phyloP scores from a whole-genome alignment of 2,113 vertebrate genomes.

The Calonectris borealis region DNA sequence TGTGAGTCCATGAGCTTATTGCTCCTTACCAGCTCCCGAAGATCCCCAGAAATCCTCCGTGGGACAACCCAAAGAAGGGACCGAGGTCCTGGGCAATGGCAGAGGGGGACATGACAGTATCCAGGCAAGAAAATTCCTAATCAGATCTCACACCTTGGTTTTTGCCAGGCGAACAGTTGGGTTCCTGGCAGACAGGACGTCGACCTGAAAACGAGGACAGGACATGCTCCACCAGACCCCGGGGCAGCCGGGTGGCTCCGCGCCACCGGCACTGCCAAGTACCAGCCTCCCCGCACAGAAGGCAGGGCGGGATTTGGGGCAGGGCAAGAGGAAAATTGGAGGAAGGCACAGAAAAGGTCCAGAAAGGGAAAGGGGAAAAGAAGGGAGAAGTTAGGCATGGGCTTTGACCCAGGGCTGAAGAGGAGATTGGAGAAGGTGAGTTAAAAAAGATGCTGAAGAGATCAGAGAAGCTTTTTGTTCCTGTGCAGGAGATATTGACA shows the following conservation, averaged over 20 bases:
- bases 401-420: not conserved
- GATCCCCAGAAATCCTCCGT: not conserved
- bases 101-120: not conserved
- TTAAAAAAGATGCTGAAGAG: not conserved
- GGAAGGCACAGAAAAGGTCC: not conserved
- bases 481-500: not conserved
- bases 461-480: not conserved
- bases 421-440: not conserved
- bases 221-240: not conserved
- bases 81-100: not conserved
- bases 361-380: not conserved
- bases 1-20: not conserved
- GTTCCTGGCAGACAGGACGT: not conserved
- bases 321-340: not conserved
- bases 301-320: not conserved
- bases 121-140: not conserved
- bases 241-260: not conserved
- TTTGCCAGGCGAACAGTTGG: constrained; percentile 2
- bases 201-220: constrained; percentile 21
- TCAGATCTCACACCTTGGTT: not conserved
- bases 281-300: not conserved
- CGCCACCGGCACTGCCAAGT: not conserved
- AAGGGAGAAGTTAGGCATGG: not conserved
- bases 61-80: not conserved
- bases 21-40: not conserved